phyloP scores from a whole-genome alignment of 1,140 invertebrate genomes.

The Cotesia vestalis region DNA sequence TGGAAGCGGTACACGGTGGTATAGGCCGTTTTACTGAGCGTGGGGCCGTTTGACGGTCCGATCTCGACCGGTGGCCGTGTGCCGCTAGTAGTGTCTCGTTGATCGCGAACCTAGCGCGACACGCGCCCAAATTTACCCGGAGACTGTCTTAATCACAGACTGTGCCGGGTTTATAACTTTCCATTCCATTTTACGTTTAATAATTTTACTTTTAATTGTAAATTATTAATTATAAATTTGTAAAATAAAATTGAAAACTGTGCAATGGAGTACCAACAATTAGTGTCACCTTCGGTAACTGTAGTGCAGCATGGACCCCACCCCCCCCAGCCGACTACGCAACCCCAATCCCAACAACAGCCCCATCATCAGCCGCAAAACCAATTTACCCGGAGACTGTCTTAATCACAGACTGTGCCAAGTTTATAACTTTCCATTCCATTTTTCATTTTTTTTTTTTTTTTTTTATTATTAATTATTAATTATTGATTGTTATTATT shows the following conservation, averaged over 20 bases:
- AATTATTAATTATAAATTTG: no score
- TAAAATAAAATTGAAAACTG: constrained; percentile 45
- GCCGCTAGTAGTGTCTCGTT: constrained; percentile 53
- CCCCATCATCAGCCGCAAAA: constrained; percentile 51
- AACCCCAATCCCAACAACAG: constrained; percentile 44
- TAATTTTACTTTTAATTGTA: neutral
- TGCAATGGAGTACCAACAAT: constrained; percentile 64
- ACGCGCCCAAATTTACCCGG: constrained; percentile 33
- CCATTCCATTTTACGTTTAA: neutral
- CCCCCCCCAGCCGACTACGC: constrained; percentile 44
- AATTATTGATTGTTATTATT: constrained; percentile 41
- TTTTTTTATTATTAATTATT: no score
- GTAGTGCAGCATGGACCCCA: constrained; percentile 55
- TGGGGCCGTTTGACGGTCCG: constrained; percentile 27
- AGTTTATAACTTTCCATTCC: no score
- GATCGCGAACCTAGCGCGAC: constrained; percentile 56
- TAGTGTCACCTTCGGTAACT: constrained; percentile 60
- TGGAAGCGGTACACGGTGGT: constrained; percentile 24
- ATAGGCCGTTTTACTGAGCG: constrained; percentile 19
- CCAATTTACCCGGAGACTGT: no score
- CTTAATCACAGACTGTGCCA: no score
- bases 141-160: neutral
- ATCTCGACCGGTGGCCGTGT: constrained; percentile 33
- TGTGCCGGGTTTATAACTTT: constrained; percentile 13
- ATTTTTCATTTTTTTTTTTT: no score